phyloP scores from a whole-genome alignment of 1,140 invertebrate species.

The Zophobas atratus region DNA sequence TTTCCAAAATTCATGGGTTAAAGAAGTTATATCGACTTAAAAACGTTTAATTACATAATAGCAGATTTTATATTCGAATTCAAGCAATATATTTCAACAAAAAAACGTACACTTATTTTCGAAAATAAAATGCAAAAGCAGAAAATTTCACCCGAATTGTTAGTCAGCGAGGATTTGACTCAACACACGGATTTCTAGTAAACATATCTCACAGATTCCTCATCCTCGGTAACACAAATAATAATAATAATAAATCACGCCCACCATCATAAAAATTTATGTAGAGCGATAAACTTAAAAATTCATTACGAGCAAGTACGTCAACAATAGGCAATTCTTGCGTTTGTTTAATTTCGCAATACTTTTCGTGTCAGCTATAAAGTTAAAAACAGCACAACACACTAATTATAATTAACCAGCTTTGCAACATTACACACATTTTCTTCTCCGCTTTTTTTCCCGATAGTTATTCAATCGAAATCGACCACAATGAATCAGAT shows the following conservation, averaged over 20 bases:
- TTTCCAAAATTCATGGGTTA: too few relatives aligned
- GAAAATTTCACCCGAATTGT: too few relatives aligned
- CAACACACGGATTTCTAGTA: not conserved
- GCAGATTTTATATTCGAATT: too few relatives aligned
- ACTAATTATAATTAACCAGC: not conserved
- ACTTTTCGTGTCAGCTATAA: too few relatives aligned
- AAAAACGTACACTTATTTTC: too few relatives aligned
- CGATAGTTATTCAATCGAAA: not conserved
- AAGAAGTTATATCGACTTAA: too few relatives aligned
- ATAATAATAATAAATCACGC: not conserved
- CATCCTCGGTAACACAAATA: not conserved
- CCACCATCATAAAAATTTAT: not conserved
- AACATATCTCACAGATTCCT: not conserved
- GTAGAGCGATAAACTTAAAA: not conserved
- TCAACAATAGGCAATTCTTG: constrained; percentile 2
- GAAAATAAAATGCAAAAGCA: too few relatives aligned
- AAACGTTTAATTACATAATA: too few relatives aligned
- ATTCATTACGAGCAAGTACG: not conserved
- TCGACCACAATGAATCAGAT: too few relatives aligned
- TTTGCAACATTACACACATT: not conserved
- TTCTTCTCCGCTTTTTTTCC: too few relatives aligned
- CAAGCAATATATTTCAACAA: too few relatives aligned
- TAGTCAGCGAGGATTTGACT: not conserved
- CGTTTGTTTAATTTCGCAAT: not conserved
- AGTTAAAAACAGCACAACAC: too few relatives aligned